Base-by-base conservation (phyloP, 2,113 vertebrate species). In the Turnix velox region DNA sequence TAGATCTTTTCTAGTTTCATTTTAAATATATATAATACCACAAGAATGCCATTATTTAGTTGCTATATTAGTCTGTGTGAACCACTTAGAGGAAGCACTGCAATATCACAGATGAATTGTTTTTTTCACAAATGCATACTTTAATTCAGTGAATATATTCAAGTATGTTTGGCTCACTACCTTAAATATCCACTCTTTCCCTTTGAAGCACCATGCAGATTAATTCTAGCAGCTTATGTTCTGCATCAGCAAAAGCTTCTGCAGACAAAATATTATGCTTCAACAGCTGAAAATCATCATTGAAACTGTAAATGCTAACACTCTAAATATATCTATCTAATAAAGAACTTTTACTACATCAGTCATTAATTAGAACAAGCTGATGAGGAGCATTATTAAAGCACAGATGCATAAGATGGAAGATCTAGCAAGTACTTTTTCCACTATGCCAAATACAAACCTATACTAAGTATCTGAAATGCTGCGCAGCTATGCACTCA, bases 221-320 rank as follows among this genome's bases (percentile, higher is more conserved):
- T 69, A 92, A 46, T 65, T 92, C 42, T 73, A 94, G 61, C 40
- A 91, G 69, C 62, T 89, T 90, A 62, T 63, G 61, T 55, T 95
- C 74, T 59, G 40, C 54, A 87, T 62, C 20, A 67, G 49, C 58
- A 93, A 87, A 90, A 75, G 25, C 18, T 83, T 93, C 57, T 42
- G 33, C 52, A 94, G 63, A 54, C 66, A 95, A 87, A 95, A 87
- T 27, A 54, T 65, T 79, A 45, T 7, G 31, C 30, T 79, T 68
- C 74, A 77, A 55, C 55, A 73, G 33, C 0, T 85, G 49, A 63
- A 88, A 92, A 80, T 80, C 14, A 45, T 57, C 76, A 93, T 93
- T 75, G 19, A 84, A 91, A 79, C 37, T 5, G 3, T 59, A 84
- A 87, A 85, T 63, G 67, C 10, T 62, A 40, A 84, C 57, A 42